Base-by-base conservation (phyloP, 2,888 invertebrate genomes). In the Caenorhabditis japonica region DNA sequence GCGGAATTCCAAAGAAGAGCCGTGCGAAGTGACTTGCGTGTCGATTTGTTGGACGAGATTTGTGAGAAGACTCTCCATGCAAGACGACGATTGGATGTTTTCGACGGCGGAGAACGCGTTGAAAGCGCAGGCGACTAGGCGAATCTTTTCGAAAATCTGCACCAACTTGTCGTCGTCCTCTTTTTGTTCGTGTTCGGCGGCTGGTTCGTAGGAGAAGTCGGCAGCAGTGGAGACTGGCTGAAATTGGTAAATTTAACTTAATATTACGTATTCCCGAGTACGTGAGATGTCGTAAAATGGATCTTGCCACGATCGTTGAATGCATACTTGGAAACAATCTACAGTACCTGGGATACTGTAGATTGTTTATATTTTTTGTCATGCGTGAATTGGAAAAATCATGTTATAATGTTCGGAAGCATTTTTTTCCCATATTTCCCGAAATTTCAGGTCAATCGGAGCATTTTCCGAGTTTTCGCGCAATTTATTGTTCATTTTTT, bases 61-160 rank as follows among this genome's bases (percentile, higher is more conserved):
- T 4, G 53, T 49, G 7, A 70, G 55, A 7, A 56, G 34, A 15
- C 46, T 47, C 12, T 70, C 70, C 55, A 61, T 61, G 21, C 61
- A 61, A 0, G 55, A 55, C 0, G 49, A 60, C 0, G 70, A 53
- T 41, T 46, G 61, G 13, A 53, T 47, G 55, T 59, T 69, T 47
- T 71, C 62, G n/a, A 62, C 46, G 3, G 52, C 17, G 0, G 56
- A 41, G 34, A 59, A 58, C 3, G 43, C 62, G 34, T 62, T 55
- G 23, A 71, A 47, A 0, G 71, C 58, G 30, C 46, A 59, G 5
- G 71, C 62, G 27, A 71, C 46, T 13, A 64, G 58, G 8, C 71
- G 43, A 21, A 71, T 51, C 43, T 64, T 71, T 21, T 71, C 71
- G 23, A 71, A 59, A 23, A 71, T 53, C 23, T 71, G 71, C 43